phyloP scores from a whole-genome alignment of 2,888 invertebrate species.

The Caenorhabditis becei region DNA sequence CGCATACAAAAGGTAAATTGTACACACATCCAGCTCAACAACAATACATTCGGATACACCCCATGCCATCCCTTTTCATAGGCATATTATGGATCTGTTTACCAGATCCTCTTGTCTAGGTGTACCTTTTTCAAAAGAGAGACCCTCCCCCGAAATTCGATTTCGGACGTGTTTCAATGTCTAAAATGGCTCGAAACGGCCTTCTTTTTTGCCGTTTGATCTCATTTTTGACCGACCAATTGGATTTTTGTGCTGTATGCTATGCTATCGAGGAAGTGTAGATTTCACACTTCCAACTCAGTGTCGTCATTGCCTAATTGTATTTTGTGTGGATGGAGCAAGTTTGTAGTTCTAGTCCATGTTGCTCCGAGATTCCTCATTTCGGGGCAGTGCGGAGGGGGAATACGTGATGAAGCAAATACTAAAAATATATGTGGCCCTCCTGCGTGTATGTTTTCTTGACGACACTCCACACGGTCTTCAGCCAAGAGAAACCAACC shows the following conservation, averaged over 20 bases:
- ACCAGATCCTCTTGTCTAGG: not conserved
- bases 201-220: constrained; percentile 17
- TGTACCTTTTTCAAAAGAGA: not conserved
- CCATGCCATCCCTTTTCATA: too few relatives aligned
- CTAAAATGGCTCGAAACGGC: not conserved
- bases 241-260: not conserved
- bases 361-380: constrained; percentile 24
- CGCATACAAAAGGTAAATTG: not conserved
- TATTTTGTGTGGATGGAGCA: not conserved
- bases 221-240: constrained; percentile 26
- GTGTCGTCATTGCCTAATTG: constrained; percentile 14
- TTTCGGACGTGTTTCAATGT: constrained; percentile 22
- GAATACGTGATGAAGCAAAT: constrained; percentile 32
- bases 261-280: not conserved
- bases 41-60: too few relatives aligned
- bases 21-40: too few relatives aligned
- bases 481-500: not conserved
- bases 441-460: constrained; percentile 29
- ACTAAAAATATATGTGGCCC: constrained; percentile 42
- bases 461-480: not conserved
- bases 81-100: too few relatives aligned
- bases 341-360: not conserved
- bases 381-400: constrained; percentile 38
- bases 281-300: constrained; percentile 20
- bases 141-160: not conserved